Evolutionary conservation across 2,888 invertebrate genomes (phyloP).

Genomic region (Dicyrtoma fusca): DNA sequence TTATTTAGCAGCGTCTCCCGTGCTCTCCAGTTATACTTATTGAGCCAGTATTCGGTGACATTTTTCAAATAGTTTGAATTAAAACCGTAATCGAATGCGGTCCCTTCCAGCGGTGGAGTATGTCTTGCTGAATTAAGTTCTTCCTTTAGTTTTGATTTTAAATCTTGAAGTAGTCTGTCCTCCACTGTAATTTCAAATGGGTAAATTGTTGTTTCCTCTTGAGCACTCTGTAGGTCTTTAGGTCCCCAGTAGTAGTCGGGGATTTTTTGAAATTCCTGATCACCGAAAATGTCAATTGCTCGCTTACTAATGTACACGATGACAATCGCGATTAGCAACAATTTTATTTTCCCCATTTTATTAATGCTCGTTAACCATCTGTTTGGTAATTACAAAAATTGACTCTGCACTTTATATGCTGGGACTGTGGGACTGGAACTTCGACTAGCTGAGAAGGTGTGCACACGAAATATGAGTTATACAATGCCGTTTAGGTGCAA

Average conservation of each 20-base stretch:
- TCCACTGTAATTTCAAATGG: slow-evolving; percentile 68
- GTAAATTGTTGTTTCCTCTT: slow-evolving; percentile 64
- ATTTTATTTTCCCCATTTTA: not conserved
- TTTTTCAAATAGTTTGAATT: slow-evolving; percentile 70
- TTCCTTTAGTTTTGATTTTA: slow-evolving; percentile 67
- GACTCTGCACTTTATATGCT: too few relatives aligned
- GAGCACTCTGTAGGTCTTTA: slow-evolving; percentile 52
- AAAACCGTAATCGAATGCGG: slow-evolving; percentile 80
- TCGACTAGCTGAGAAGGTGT: too few relatives aligned
- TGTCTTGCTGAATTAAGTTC: slow-evolving; percentile 61
- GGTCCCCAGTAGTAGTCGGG: slow-evolving; percentile 48
- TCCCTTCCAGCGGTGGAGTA: slow-evolving; percentile 60
- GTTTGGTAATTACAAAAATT: too few relatives aligned
- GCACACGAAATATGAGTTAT: too few relatives aligned
- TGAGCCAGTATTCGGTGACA: slow-evolving; percentile 77
- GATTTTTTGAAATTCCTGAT: not conserved
- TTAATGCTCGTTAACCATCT: too few relatives aligned
- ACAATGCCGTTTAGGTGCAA: too few relatives aligned
- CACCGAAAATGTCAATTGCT: not conserved
- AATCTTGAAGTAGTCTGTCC: slow-evolving; percentile 63
- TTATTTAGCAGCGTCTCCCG: slow-evolving; percentile 73
- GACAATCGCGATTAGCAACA: not conserved
- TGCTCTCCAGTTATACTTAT: slow-evolving; percentile 73
- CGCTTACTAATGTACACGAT: not conserved
- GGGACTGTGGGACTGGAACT: too few relatives aligned